These are phyloP conservation scores for Oreochromis mossambicus DNA, from an alignment of 2,797 vertebrate species.

Conservation along the genomic window DNA sequence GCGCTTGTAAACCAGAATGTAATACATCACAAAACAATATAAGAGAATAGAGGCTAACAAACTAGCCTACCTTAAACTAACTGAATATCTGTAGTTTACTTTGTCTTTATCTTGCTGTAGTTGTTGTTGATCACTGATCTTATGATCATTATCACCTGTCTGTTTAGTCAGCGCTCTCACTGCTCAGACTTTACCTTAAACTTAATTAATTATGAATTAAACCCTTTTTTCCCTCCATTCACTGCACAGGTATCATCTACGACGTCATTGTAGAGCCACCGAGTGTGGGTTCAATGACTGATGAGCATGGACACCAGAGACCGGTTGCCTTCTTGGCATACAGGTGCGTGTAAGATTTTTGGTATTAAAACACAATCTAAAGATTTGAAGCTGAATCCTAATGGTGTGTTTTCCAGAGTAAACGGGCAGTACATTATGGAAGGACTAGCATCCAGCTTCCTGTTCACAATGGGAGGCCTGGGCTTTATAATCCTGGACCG, in stretches of 20 bases:
- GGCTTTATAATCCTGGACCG: conserved; percentile 98
- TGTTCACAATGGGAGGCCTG: conserved; percentile 98
- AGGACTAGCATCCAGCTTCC: conserved; percentile 96
- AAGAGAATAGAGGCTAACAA: neutral
- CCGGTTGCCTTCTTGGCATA: conserved; percentile 97
- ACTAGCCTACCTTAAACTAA: neutral
- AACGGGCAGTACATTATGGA: conserved; percentile 99
- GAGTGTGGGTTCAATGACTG: conserved; percentile 98
- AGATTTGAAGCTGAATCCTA: neutral
- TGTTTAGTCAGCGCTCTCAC: neutral
- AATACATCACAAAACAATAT: neutral
- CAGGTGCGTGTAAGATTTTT: conserved; percentile 73
- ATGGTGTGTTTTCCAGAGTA: conserved; percentile 75
- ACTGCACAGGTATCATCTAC: conserved; percentile 90
- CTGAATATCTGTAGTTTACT: neutral
- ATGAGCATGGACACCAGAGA: conserved; percentile 96
- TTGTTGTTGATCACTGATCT: neutral
- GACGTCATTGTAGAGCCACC: conserved; percentile 98
- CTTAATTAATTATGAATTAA: neutral
- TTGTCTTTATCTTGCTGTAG: neutral
- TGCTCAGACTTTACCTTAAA: neutral
- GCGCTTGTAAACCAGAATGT: neutral
- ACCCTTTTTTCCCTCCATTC: fast-evolving
- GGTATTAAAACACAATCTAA: neutral
- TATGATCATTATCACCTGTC: neutral